Evolutionary conservation across 2,888 invertebrate species (phyloP).

Genomic region (Lepidochitona cinerea): DNA sequence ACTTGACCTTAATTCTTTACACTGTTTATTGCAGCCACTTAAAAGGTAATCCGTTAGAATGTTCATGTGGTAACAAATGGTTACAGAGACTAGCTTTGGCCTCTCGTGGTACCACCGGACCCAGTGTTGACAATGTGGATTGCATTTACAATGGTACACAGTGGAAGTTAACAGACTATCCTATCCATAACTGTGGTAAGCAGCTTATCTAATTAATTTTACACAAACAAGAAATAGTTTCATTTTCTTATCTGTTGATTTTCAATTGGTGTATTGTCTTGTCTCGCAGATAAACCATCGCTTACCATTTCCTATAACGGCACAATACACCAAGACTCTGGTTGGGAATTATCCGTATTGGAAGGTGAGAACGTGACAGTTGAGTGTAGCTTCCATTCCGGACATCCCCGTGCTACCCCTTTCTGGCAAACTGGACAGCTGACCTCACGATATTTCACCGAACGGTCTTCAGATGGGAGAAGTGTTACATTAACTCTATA

Average conservation of each 20-base stretch:
- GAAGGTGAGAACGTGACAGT: neutral
- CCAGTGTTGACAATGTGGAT: neutral
- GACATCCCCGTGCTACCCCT: neutral
- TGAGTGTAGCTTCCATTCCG: neutral
- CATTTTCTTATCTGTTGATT: neutral
- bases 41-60: slow-evolving; percentile 39
- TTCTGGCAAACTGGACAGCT: neutral
- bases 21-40: no score
- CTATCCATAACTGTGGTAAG: neutral
- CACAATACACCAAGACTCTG: neutral
- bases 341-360: neutral
- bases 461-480: neutral
- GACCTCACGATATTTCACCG: neutral
- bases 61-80: slow-evolving; percentile 46
- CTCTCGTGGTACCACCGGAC: neutral
- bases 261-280: neutral
- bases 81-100: slow-evolving; percentile 21
- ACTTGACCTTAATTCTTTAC: no score
- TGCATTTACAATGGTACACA: neutral
- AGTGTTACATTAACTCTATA: neutral
- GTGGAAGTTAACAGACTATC: neutral
- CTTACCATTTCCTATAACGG: neutral
- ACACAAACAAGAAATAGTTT: neutral
- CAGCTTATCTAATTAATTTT: no score
- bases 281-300: neutral